phyloP scores from a whole-genome alignment of 2,797 vertebrate genomes.

The Clarias pachynema region DNA sequence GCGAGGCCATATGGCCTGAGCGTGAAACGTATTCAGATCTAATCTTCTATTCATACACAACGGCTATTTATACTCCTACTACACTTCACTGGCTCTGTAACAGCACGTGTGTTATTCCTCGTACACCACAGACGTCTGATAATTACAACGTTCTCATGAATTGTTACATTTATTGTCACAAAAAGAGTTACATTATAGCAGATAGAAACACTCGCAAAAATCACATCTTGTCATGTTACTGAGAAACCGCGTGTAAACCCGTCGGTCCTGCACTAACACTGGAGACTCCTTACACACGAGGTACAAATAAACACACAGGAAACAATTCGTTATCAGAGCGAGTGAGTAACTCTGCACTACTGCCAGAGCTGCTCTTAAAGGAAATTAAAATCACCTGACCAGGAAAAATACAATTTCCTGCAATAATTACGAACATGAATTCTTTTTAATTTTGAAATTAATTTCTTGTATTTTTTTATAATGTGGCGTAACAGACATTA shows the following conservation, averaged over 20 bases:
- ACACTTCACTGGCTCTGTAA: background rate
- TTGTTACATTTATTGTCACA: background rate
- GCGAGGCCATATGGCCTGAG: slow-evolving; percentile 27
- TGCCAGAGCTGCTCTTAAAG: background rate
- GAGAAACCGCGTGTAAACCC: no score
- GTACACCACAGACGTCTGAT: background rate
- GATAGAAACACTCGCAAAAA: background rate
- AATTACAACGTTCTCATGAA: no score
- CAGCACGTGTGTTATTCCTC: background rate
- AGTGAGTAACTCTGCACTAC: background rate
- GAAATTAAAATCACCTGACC: background rate
- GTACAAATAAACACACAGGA: background rate
- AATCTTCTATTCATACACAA: background rate
- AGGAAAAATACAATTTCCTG: background rate
- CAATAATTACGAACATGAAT: background rate
- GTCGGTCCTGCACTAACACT: no score
- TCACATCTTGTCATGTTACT: no score
- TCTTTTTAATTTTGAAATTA: background rate
- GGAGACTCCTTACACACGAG: no score
- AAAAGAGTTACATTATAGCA: background rate
- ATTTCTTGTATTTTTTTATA: background rate
- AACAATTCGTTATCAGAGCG: background rate
- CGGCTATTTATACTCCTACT: background rate
- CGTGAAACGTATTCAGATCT: background rate
- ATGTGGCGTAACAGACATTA: background rate